Evolutionary conservation across 2,888 invertebrate species (phyloP), one percentile per base, ranked within the genome.

Genomic region (Prosapia bicincta): DNA sequence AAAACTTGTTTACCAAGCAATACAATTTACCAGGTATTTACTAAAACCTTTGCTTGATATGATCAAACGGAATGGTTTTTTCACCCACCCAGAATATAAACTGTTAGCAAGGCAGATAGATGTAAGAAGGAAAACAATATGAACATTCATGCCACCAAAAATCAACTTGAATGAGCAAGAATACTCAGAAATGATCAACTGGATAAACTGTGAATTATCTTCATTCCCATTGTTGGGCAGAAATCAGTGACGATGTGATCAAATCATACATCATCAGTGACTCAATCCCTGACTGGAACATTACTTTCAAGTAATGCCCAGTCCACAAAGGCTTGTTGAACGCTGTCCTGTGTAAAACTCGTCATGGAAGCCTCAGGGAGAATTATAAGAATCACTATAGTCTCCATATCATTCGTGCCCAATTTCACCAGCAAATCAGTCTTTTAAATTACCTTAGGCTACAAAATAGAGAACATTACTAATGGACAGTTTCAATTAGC

Each of bases 341-440:
- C 75, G 70, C n/a, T 76, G 73, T 73, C n/a, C n/a, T n/a, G n/a
- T n/a, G 77, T 71, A 28, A 77, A 73, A 76, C 76, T 76, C 65
- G 72, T 77, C 65, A 68, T 38, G 25, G 77, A 76, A 67, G 54
- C 72, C 73, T 24, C 25, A 54, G 71, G 54, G 10, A 65, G 71
- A 15, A 54, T 71, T 65, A 54, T 76, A 10, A 72, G 77, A 77
- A 76, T 54, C 67, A 77, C 69, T 72, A 69, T 72, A 65, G 76
- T 76, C 69, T 76, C 76, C 7, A 26, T 68, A 69, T 72, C 77
- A 69, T 9, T 69, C 9, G 76, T 77, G 76, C 77, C 72, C 68
- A 73, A 69, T 26, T 77, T 77, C 70, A 26, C 77, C 72, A 54
- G 67, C 20, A 75, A 77, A 71, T 25, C 25, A 26, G 65, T 26